These are phyloP conservation scores for Autographa gamma DNA, from an alignment of 2,888 invertebrate species.

Conservation along the genomic window DNA sequence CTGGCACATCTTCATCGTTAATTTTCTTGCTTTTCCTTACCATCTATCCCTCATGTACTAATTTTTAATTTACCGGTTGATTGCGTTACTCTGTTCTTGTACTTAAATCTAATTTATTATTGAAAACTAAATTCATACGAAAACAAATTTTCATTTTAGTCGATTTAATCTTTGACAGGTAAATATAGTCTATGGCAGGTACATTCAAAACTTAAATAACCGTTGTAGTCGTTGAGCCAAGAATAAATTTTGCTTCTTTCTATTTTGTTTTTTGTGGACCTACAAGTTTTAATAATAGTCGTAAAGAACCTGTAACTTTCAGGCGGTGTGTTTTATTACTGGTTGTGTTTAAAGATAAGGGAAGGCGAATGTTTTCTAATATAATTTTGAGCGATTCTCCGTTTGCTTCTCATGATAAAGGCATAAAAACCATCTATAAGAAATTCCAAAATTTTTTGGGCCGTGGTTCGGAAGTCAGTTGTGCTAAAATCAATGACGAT, in stretches of 20 bases:
- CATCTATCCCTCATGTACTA: no score
- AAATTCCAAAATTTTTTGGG: constrained; percentile 73
- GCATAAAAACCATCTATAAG: constrained; percentile 69
- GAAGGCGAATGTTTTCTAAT: constrained; percentile 76
- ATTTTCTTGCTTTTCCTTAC: no score
- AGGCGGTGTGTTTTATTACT: constrained; percentile 26
- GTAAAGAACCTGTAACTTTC: constrained; percentile 14
- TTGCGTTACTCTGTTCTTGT: no score
- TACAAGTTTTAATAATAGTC: constrained; percentile 44
- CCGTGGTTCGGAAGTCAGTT: constrained; percentile 53
- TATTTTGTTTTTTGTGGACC: constrained; percentile 58
- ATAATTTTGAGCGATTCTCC: constrained; percentile 65
- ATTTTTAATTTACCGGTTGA: no score
- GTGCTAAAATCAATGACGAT: constrained; percentile 55
- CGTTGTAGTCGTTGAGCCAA: constrained; percentile 65
- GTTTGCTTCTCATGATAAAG: constrained; percentile 64
- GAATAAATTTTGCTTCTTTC: constrained; percentile 52
- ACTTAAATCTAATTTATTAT: no score
- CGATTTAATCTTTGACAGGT: constrained; percentile 24
- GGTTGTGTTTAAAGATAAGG: constrained; percentile 14
- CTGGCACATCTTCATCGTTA: no score
- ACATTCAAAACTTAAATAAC: constrained; percentile 61
- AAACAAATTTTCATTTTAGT: constrained; percentile 11
- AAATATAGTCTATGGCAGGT: constrained; percentile 32
- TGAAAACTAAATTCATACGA: no score